These are phyloP conservation scores for Campoplex capitator DNA, from an alignment of 2,888 invertebrate genomes.

Conservation along the genomic window DNA sequence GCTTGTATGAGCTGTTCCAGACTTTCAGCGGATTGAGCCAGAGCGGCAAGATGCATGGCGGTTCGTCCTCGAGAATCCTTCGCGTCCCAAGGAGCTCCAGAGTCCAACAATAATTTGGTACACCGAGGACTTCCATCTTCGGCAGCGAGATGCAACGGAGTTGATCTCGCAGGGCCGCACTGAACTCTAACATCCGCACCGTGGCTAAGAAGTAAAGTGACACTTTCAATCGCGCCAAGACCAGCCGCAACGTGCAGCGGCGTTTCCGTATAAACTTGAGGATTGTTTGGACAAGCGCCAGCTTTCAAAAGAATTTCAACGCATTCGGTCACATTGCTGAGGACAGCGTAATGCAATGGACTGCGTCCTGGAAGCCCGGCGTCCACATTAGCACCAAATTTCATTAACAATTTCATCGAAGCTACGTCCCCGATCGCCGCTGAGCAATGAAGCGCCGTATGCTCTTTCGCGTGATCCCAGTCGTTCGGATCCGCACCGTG, in stretches of 20 bases:
- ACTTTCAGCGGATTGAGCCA: conserved; percentile 92
- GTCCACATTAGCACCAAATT: conserved; percentile 92
- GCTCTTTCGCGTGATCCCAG: conserved; percentile 90
- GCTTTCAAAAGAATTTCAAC: conserved; percentile 90
- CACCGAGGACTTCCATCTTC: conserved; percentile 94
- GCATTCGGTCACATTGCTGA: conserved; percentile 91
- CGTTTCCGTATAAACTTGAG: conserved; percentile 94
- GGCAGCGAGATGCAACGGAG: conserved; percentile 94
- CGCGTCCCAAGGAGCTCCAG: conserved; percentile 91
- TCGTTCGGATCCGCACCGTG: conserved; percentile 89
- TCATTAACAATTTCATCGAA: conserved; percentile 88
- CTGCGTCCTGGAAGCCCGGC: conserved; percentile 89
- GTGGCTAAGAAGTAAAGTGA: conserved; percentile 90
- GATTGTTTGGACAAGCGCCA: conserved; percentile 93
- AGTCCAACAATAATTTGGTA: conserved; percentile 89
- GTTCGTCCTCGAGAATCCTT: conserved; percentile 92
- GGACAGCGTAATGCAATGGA: conserved; percentile 94
- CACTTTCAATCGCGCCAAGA: conserved; percentile 89
- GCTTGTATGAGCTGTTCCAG: conserved; percentile 89
- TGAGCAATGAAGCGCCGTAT: conserved; percentile 92
- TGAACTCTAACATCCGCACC: conserved; percentile 93
- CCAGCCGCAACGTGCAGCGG: conserved; percentile 93
- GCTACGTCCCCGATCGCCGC: conserved; percentile 88
- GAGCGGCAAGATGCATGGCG: conserved; percentile 93
- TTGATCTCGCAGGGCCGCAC: conserved; percentile 89